Evolutionary conservation across 2,888 invertebrate genomes (phyloP), one percentile per base, ranked within the genome.

Genomic region (Pomacea canaliculata): DNA sequence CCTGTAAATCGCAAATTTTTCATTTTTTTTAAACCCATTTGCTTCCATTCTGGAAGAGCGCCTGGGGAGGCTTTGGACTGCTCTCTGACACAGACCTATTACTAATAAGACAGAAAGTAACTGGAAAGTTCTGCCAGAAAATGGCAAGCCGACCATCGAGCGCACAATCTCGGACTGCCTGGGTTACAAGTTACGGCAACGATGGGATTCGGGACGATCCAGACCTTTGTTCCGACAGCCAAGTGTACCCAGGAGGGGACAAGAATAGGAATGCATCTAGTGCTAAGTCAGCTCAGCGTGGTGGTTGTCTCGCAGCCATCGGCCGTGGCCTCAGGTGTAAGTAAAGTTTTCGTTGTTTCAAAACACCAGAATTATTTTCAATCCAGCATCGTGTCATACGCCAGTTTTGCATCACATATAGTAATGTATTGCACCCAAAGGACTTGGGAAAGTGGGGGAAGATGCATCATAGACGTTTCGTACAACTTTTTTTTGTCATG

Each of bases 291-390:
- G 69, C 71, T 83, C 86, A 23, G 88, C 85, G 77, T 83, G 85
- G 82, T 37, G 69, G 70, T 23, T 70, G 75, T 37, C 56, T 70
- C 27, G 71, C 68, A 62, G 83, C 82, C 72, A 86, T 90, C 79
- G 85, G 85, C 63, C 83, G 84, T 70, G 87, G 89, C 46, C 77
- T 90, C 18, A 81, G 90, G 83, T 89, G 90, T 90, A 83, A 89
- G 89, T 86, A 72, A 13, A 13, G 60, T 23, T 46, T 27, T 74
- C 51, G 23, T 73, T 60, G 16, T 68, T 19, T 68, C 4, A 48
- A 23, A 19, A 19, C 13, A 46, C 48, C 18, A 62, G 37, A 62
- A 62, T 13, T 3, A 68, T 68, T 27, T 68, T 68, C 4, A 16
- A n/a, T 9, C 18, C 9, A 19, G n/a, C 60, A 60, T 60, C 18